Evolutionary conservation across 2,797 vertebrate genomes (phyloP).

Genomic region (Rachycentron canadum): DNA sequence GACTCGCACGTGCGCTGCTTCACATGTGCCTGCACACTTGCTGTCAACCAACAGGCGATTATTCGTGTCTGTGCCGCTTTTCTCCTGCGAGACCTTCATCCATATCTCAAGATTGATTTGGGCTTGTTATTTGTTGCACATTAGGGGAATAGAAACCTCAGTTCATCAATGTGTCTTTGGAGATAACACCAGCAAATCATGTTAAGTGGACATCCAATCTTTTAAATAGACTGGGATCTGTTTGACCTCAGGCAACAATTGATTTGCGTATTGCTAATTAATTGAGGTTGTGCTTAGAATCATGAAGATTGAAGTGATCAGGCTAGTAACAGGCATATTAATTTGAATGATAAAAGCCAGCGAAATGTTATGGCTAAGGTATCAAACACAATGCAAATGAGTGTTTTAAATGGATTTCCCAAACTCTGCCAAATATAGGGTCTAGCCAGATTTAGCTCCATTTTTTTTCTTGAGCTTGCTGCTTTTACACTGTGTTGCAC

Average conservation of each 20-base stretch:
- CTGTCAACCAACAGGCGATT: constrained; percentile 1
- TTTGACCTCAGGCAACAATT: constrained; percentile 71
- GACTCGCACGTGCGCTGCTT: neutral
- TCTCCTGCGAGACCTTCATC: constrained; percentile 7
- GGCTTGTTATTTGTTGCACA: constrained; percentile 57
- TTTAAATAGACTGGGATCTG: constrained; percentile 63
- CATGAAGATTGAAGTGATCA: constrained; percentile 13
- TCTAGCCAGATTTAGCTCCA: constrained; percentile 5
- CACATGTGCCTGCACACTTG: neutral
- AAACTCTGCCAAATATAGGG: constrained; percentile 14
- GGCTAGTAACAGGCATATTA: neutral
- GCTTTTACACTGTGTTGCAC: constrained; percentile 22
- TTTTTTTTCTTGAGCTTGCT: neutral
- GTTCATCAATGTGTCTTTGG: constrained; percentile 62
- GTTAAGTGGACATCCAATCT: constrained; percentile 67
- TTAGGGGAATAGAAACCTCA: constrained; percentile 62
- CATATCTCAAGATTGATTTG: constrained; percentile 51
- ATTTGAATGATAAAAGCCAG: constrained; percentile 25
- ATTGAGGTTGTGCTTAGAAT: constrained; percentile 65
- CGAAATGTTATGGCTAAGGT: neutral
- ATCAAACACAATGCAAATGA: constrained; percentile 38
- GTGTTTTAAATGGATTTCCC: constrained; percentile 10
- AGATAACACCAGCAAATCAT: constrained; percentile 71
- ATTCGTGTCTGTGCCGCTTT: constrained; percentile 4
- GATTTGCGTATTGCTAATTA: constrained; percentile 74